Percentiles rank a stretch among this genome's conserved stretches.
These are phyloP conservation scores for Xylota sylvarum DNA, from an alignment of 2,888 invertebrate genomes.

Conservation along the genomic window DNA sequence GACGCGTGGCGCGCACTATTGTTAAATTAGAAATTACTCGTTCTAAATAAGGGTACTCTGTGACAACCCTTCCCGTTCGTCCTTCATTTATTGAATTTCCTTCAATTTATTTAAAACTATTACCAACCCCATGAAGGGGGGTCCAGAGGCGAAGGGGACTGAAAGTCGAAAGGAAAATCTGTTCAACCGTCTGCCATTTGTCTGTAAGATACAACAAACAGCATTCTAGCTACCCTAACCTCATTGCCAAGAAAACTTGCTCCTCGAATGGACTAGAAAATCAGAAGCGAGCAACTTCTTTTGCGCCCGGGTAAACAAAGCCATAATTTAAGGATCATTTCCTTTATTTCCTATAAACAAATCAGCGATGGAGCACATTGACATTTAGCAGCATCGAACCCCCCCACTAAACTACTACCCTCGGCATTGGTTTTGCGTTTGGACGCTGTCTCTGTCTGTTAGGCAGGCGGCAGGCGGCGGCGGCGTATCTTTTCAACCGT, in stretches of 20 bases:
- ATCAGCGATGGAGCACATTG: slow-evolving; percentile 67
- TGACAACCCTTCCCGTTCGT: not conserved
- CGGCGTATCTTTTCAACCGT: slow-evolving; percentile 22
- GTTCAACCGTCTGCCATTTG: slow-evolving; percentile 72
- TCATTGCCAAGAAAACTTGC: slow-evolving; percentile 17
- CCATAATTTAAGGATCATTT: slow-evolving; percentile 79
- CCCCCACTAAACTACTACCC: slow-evolving; percentile 10
- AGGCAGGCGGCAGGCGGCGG: too few relatives aligned
- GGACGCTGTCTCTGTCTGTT: not conserved
- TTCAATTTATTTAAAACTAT: slow-evolving; percentile 69
- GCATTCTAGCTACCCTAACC: slow-evolving; percentile 16
- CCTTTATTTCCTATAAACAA: slow-evolving; percentile 78
- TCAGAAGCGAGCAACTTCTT: slow-evolving; percentile 46
- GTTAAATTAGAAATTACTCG: slow-evolving; percentile 47
- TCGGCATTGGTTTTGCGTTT: slow-evolving; percentile 7
- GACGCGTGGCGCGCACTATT: slow-evolving; percentile 46
- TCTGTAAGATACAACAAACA: slow-evolving; percentile 35
- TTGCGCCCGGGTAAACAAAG: slow-evolving; percentile 78
- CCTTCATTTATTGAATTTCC: slow-evolving; percentile 50
- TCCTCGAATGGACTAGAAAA: not conserved
- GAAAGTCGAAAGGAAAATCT: slow-evolving; percentile 29
- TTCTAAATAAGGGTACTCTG: slow-evolving; percentile 31
- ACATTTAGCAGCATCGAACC: slow-evolving; percentile 48
- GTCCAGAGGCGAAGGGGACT: not conserved
- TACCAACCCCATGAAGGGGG: slow-evolving; percentile 20